Percentiles rank a stretch among this genome's conserved stretches.
phyloP scores from a whole-genome alignment of 2,113 vertebrate species.

The Laticauda colubrina region DNA sequence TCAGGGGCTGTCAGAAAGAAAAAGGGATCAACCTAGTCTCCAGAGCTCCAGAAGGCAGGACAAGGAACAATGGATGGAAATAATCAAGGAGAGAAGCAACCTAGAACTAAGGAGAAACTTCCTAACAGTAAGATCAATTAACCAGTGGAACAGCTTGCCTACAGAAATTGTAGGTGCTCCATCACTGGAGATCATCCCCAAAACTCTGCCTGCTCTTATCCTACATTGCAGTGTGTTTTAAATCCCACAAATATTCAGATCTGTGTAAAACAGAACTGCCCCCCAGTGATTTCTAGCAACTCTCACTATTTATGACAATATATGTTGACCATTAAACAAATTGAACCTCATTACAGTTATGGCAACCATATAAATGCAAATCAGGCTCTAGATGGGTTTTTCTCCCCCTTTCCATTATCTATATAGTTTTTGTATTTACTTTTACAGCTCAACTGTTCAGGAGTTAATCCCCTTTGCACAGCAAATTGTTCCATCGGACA shows the following conservation, averaged over 20 bases:
- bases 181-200: too few species aligned
- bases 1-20: too few species aligned
- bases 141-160: too few species aligned
- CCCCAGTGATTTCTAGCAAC: neutral
- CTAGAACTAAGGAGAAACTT: too few species aligned
- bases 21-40: too few species aligned
- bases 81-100: too few species aligned
- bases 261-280: neutral
- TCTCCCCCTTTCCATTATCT: neutral
- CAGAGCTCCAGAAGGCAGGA: too few species aligned
- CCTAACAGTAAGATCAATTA: too few species aligned
- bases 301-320: neutral
- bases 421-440: slow-evolving; percentile 13
- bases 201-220: neutral
- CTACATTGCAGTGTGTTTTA: neutral
- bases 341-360: slow-evolving; percentile 25
- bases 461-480: slow-evolving; percentile 28
- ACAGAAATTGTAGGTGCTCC: too few species aligned
- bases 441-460: slow-evolving; percentile 14
- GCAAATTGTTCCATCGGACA: slow-evolving; percentile 19
- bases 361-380: slow-evolving; percentile 32
- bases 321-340: slow-evolving; percentile 24
- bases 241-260: neutral
- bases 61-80: too few species aligned
- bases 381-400: neutral